Evolutionary conservation across 2,888 invertebrate genomes (phyloP).

Genomic region (Eupeodes luniger): DNA sequence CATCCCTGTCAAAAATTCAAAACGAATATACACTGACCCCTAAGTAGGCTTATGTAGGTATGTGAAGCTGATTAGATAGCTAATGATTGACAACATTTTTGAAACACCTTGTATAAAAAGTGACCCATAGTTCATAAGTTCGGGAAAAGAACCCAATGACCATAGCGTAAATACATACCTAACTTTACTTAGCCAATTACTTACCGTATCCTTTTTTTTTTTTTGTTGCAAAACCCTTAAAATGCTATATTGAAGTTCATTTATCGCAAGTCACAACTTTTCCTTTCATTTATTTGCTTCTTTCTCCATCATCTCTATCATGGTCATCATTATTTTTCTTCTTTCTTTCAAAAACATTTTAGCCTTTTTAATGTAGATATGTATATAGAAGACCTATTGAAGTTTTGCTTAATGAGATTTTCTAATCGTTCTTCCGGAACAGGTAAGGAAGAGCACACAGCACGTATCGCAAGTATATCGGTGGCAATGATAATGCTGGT

Average conservation of each 20-base stretch:
- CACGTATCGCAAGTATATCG: slow-evolving; percentile 90
- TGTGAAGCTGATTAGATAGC: too few relatives aligned
- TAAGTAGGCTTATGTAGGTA: too few relatives aligned
- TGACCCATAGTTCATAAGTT: neutral
- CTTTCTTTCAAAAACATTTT: slow-evolving; percentile 11
- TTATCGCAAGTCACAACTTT: slow-evolving; percentile 47
- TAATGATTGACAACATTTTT: neutral
- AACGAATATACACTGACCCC: too few relatives aligned
- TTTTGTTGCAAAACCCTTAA: neutral
- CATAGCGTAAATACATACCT: neutral
- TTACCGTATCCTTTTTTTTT: slow-evolving; percentile 2
- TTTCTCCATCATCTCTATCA: slow-evolving; percentile 3
- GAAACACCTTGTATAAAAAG: slow-evolving; percentile 1
- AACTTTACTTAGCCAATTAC: slow-evolving; percentile 9
- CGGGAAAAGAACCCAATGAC: neutral
- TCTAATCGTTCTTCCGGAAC: slow-evolving; percentile 77
- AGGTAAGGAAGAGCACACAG: slow-evolving; percentile 92
- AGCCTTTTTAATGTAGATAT: neutral
- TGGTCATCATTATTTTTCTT: slow-evolving; percentile 7
- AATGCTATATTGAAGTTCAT: slow-evolving; percentile 35
- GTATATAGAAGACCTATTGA: neutral
- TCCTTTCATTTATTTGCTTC: slow-evolving; percentile 23
- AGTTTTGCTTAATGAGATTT: slow-evolving; percentile 48
- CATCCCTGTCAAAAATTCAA: too few relatives aligned
- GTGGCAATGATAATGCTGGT: slow-evolving; percentile 91